Conservation (phyloP, 2,888 invertebrate species). For the Drepana falcataria region DNA sequence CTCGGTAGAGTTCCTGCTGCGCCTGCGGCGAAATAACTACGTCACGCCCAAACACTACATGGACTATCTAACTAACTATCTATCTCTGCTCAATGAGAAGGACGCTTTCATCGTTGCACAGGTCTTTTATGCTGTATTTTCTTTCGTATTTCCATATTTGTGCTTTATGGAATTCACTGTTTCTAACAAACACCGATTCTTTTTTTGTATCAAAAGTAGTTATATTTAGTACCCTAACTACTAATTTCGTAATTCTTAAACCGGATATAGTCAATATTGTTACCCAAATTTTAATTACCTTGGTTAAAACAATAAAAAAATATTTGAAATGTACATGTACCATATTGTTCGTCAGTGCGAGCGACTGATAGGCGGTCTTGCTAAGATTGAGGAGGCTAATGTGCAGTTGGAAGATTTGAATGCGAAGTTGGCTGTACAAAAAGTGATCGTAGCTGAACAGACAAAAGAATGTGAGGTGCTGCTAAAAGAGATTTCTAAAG, state of each 20-base stretch:
- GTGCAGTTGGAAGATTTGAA: conserved; percentile 89
- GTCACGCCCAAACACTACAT: conserved; percentile 96
- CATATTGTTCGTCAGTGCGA: conserved; percentile 77
- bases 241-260: no score
- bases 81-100: conserved; percentile 86
- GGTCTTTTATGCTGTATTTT: conserved; percentile 23
- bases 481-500: conserved; percentile 85
- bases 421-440: conserved; percentile 88
- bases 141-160: neutral
- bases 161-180: no score
- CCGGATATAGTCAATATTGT: no score
- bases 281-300: no score
- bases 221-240: no score
- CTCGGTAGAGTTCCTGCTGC: conserved; percentile 84
- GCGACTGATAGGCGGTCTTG: conserved; percentile 83
- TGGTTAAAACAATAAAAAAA: no score
- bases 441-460: conserved; percentile 88
- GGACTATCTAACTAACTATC: conserved; percentile 89
- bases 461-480: conserved; percentile 89
- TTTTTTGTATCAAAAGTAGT: no score
- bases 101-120: conserved; percentile 78
- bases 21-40: conserved; percentile 88
- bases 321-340: no score
- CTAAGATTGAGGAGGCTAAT: conserved; percentile 93
- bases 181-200: no score